Base-by-base conservation (phyloP, 2,797 vertebrate genomes). In the Falco biarmicus region DNA sequence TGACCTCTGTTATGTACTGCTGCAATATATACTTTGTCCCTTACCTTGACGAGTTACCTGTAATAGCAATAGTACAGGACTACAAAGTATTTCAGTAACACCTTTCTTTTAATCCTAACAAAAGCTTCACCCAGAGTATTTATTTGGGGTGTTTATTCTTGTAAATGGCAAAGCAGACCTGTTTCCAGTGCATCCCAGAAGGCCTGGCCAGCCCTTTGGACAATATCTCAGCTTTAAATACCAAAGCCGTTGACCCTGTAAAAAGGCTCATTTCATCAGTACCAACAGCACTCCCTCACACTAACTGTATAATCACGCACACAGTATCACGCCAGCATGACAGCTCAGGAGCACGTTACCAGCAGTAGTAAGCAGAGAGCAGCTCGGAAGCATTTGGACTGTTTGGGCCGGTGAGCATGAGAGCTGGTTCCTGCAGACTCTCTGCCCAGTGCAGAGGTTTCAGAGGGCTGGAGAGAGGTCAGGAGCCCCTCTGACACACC, bases 251-350 rank as follows among this genome's bases (percentile, higher is more conserved):
- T 50, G 34, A 37, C 47, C 19, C 15, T 76, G 26, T 80, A 47
- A 66, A 92, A 87, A 71, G 31, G 19, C 4, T 70, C 4, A 0
- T 80, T 84, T 76, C 22, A 31, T 65, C 59, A 66, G 32, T 65
- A 84, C 15, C 73, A 70, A 43, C 32, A 56, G 34, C 9, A 14
- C 13, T 3, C 73, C 21, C n/a, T 56, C 34, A 50, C 51, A 32
- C 57, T 59, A 39, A 16, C 24, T 83, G 32, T 56, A 13, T 60
- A 64, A 45, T 48, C 28, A 18, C 2, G 0, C 15, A 32, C 41
- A n/a, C 0, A 2, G 28, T 71, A 51, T 26, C 57, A 41, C 1
- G 3, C 47, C 9, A 56, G 32, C 1, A 0, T 37, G 32, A 63
- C 0, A 0, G 48, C 22, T 65, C 41, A 41, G 69, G 80, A 76